A percentile compares a stretch with the other conserved stretches of the same genome.
Evolutionary conservation across 2,888 invertebrate genomes (phyloP).

Genomic region (Electrophaes corylata): DNA sequence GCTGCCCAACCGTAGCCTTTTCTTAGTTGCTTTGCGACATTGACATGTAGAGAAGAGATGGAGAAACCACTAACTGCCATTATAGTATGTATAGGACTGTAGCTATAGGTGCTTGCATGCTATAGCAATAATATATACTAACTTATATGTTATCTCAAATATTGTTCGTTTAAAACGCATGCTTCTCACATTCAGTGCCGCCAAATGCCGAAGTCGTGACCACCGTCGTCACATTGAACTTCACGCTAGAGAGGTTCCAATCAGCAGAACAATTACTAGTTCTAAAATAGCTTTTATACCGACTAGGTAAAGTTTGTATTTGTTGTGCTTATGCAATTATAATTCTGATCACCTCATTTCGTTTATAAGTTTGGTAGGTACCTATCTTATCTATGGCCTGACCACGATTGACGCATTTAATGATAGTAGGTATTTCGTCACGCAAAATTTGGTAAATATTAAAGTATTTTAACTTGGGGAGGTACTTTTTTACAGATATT

Average conservation of each 20-base stretch:
- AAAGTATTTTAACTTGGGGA: neutral
- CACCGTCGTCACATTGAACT: conserved; percentile 41
- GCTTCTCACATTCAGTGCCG: conserved; percentile 42
- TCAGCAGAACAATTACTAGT: conserved; percentile 7
- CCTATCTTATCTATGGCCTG: neutral
- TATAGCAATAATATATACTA: too few species aligned
- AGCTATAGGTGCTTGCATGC: too few species aligned
- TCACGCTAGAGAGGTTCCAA: conserved; percentile 29
- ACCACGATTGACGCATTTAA: neutral
- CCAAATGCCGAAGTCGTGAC: conserved; percentile 54
- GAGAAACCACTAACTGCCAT: too few species aligned
- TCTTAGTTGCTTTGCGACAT: too few species aligned
- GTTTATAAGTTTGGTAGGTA: conserved; percentile 23
- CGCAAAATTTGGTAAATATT: neutral
- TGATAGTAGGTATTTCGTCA: neutral
- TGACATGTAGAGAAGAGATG: too few species aligned
- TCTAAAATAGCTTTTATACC: conserved; percentile 16
- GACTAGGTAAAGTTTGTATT: conserved; percentile 1
- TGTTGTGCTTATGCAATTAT: neutral
- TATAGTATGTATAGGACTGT: too few species aligned
- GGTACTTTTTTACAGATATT: neutral
- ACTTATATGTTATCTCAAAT: too few species aligned
- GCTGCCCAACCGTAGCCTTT: too few species aligned
- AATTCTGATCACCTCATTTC: conserved; percentile 39
- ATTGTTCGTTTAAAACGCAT: too few species aligned